These are phyloP conservation scores for Dasyornis broadbenti DNA, from an alignment of 2,113 vertebrate genomes.

Conservation along the genomic window DNA sequence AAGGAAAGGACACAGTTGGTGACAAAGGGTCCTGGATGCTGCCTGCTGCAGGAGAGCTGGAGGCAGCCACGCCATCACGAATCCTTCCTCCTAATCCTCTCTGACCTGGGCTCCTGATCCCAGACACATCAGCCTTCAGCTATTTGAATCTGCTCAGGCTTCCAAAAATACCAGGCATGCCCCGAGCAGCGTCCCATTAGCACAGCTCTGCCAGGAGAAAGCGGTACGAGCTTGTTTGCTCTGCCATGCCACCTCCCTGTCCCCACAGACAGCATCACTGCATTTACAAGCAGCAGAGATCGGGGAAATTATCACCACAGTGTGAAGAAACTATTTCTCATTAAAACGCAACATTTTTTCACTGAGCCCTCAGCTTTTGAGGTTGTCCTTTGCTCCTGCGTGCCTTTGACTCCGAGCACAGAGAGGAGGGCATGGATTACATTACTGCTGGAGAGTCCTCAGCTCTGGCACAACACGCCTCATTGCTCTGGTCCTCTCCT, in stretches of 20 bases:
- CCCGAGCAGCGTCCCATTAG: background rate
- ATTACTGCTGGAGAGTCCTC: background rate
- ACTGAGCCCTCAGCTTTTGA: background rate
- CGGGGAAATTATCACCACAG: background rate
- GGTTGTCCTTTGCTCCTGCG: background rate
- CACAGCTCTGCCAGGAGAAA: background rate
- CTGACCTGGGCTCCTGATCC: background rate
- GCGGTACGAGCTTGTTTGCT: rapidly evolving
- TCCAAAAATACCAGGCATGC: background rate
- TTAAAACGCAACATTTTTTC: background rate
- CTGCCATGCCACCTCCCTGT: rapidly evolving
- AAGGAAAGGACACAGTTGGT: background rate
- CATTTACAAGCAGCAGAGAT: background rate
- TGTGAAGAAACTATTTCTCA: background rate
- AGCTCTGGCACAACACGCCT: background rate
- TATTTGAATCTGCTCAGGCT: constrained; percentile 1
- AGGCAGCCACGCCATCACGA: rapidly evolving
- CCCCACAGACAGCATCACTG: background rate
- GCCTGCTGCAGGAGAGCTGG: background rate
- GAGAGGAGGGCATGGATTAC: background rate
- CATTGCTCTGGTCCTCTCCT: background rate
- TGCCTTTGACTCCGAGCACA: no score
- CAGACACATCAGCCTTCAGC: background rate
- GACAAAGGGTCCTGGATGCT: rapidly evolving
- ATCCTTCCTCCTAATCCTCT: background rate